A percentile compares a stretch with the other conserved stretches of the same genome.
Evolutionary conservation across 2,113 vertebrate species (phyloP).

Genomic region (Dunckerocampus dactyliophorus): DNA sequence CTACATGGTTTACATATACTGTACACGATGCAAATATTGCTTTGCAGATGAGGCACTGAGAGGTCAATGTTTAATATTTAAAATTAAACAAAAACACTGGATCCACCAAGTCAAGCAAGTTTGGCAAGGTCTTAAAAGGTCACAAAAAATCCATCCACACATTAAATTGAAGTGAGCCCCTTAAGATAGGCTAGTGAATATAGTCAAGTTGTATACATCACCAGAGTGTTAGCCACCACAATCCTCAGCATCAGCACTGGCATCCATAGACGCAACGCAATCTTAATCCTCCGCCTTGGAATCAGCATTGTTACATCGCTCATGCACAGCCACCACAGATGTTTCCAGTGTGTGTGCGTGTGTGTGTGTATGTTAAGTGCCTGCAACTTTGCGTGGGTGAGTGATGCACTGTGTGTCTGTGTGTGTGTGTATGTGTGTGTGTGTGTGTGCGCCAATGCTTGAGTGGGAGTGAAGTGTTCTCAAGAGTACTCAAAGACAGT

Average conservation of each 20-base stretch:
- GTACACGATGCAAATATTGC: too few relatives aligned
- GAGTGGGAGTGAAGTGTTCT: slow-evolving; percentile 25
- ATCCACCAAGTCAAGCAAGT: neutral
- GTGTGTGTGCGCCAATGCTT: neutral
- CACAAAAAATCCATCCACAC: neutral
- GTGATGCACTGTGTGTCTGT: slow-evolving; percentile 2
- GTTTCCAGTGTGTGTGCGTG: slow-evolving; percentile 5
- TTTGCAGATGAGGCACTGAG: too few relatives aligned
- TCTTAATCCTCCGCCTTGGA: slow-evolving; percentile 89
- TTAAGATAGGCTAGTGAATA: neutral
- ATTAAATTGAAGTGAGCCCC: too few relatives aligned
- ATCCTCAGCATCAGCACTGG: slow-evolving; percentile 93
- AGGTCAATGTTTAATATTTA: too few relatives aligned
- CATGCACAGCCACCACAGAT: slow-evolving; percentile 6
- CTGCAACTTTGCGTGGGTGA: slow-evolving; percentile 30
- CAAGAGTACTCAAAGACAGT: slow-evolving; percentile 17
- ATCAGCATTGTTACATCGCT: slow-evolving; percentile 77
- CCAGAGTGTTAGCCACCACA: slow-evolving; percentile 79
- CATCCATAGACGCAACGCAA: slow-evolving; percentile 90
- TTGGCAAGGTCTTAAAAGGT: neutral
- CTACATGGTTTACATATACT: too few relatives aligned
- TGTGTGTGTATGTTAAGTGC: slow-evolving; percentile 17
- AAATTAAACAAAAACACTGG: neutral
- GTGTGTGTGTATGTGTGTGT: neutral
- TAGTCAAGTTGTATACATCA: slow-evolving; percentile 73